phyloP scores from a whole-genome alignment of 2,888 invertebrate species.

The Plagiodera versicolora region DNA sequence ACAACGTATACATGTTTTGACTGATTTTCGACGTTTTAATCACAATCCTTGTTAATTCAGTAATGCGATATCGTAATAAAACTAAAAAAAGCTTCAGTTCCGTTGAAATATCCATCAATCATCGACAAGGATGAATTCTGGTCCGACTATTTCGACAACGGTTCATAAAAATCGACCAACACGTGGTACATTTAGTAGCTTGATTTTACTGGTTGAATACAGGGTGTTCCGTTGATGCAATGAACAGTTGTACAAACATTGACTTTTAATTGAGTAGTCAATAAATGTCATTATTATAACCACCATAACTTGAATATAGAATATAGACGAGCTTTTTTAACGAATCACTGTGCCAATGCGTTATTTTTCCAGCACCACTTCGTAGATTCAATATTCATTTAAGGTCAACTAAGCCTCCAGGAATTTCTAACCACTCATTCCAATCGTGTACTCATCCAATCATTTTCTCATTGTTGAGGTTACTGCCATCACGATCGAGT shows the following conservation, averaged over 20 bases:
- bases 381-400: neutral
- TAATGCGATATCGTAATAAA: conserved; percentile 7
- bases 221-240: no score
- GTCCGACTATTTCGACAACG: conserved; percentile 15
- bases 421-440: neutral
- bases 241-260: no score
- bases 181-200: conserved; percentile 16
- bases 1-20: no score
- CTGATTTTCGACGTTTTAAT: no score
- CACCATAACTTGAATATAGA: conserved; percentile 18
- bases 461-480: conserved; percentile 9
- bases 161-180: conserved; percentile 16
- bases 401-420: neutral
- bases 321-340: neutral
- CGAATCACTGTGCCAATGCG: no score
- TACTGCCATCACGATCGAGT: conserved; percentile 4
- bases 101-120: conserved; percentile 18
- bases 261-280: no score
- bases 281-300: no score
- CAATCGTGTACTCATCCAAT: conserved; percentile 4
- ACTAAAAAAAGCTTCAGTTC: conserved; percentile 8
- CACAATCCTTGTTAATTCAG: neutral
- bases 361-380: no score
- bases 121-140: conserved; percentile 10
- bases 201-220: neutral